These are phyloP conservation scores for Apamea anceps DNA, from an alignment of 2,888 invertebrate genomes.

Conservation along the genomic window DNA sequence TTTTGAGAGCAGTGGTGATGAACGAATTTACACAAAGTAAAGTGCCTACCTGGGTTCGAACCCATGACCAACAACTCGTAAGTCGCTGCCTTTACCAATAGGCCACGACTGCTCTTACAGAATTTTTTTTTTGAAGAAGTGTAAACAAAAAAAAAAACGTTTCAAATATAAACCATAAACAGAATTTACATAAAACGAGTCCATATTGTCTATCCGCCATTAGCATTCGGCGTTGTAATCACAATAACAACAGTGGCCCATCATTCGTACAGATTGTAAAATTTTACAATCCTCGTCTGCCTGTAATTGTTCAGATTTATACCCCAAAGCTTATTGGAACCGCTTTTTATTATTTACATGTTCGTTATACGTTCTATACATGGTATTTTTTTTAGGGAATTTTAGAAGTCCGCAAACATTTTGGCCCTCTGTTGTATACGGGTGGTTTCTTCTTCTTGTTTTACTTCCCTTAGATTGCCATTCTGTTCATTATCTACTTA, in stretches of 20 bases:
- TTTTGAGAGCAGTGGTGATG: no score
- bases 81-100: no score
- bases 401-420: conserved; percentile 33
- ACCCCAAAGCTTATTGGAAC: conserved; percentile 57
- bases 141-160: background rate
- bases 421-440: background rate
- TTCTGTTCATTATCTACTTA: background rate
- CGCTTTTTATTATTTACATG: conserved; percentile 56
- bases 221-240: conserved; percentile 61
- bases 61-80: no score
- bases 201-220: conserved; percentile 43
- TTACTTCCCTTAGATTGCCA: background rate
- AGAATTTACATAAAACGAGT: conserved; percentile 49
- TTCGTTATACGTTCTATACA: conserved; percentile 33
- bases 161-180: conserved; percentile 6
- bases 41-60: no score
- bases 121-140: background rate
- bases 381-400: conserved; percentile 16
- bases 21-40: no score
- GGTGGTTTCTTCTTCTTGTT: background rate
- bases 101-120: no score
- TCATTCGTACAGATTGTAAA: conserved; percentile 73
- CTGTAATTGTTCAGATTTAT: conserved; percentile 60
- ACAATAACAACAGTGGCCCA: conserved; percentile 64
- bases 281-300: conserved; percentile 74